A percentile compares a stretch with the other conserved stretches of the same genome.
Evolutionary conservation across 2,888 invertebrate genomes (phyloP).

Genomic region (Didymodactylos carnosus): DNA sequence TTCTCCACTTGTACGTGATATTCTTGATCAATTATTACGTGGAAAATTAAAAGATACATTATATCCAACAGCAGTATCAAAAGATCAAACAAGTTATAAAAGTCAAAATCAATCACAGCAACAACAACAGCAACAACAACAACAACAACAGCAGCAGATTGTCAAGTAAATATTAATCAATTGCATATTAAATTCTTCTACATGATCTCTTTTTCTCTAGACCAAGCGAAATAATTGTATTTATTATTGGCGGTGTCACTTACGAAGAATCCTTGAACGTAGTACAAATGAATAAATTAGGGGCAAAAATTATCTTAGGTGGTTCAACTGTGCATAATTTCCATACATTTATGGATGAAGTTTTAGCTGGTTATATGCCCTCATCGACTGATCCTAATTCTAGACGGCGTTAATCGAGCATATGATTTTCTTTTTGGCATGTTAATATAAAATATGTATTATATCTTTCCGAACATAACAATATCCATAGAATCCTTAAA

Average conservation of each 20-base stretch:
- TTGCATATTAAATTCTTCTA: neutral
- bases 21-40: conserved; percentile 68
- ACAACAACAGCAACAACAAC: neutral
- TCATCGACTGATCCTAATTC: neutral
- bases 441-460: too few species aligned
- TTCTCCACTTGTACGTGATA: conserved; percentile 67
- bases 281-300: conserved; percentile 48
- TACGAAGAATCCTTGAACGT: conserved; percentile 80
- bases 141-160: neutral
- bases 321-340: conserved; percentile 71
- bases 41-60: conserved; percentile 64
- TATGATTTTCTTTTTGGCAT: too few species aligned
- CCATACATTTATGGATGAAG: neutral
- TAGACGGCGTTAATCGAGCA: neutral
- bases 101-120: neutral
- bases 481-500: too few species aligned
- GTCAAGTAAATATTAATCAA: neutral
- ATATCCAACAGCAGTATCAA: conserved; percentile 51
- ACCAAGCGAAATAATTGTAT: conserved; percentile 79
- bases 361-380: neutral
- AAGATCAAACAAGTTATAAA: neutral
- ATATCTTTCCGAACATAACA: too few species aligned
- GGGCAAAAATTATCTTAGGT: conserved; percentile 56
- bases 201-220: conserved; percentile 37
- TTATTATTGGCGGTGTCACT: conserved; percentile 82